Base-by-base conservation (phyloP, 2,797 vertebrate species). In the Choloepus didactylus region DNA sequence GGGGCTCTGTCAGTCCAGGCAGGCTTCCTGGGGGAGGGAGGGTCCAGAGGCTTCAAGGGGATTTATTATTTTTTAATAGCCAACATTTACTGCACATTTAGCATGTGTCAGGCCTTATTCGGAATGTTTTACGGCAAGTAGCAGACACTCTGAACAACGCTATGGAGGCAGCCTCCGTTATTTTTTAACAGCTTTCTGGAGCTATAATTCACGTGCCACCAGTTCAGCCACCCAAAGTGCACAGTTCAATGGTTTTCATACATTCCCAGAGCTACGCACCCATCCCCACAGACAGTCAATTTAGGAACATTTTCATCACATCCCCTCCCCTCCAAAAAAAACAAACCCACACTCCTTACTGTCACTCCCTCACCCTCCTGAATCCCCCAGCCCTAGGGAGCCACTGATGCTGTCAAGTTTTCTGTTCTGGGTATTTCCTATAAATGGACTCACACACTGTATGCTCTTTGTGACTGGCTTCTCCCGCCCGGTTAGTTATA, bases 291-390 rank as follows among this genome's bases (percentile, higher is more conserved):
- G 16, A 54, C 6, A 3, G 16, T 38, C 77, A 11, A 59, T 9
- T 46, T 54, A 8, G 75, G 29, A 87, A 41, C n/a, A 31, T 38
- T 60, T 41, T 62, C 79, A 69, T 91, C 60, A 9, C 49, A 44
- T 44, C 69, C 51, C 4, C 46, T 49, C 46, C 41, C 41, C 41
- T 6, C 41, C 41, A 44, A 31, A 75, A 84, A 56, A 69, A 11
- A 21, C 9, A 44, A 44, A 44, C 5, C 19, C 19, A 15, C 5
- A 1, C 21, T 6, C 56, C 70, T 67, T 64, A 5, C 62, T 1
- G 0, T 25, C 31, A 1, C 11, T 41, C 67, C 14, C 2, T 23
- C 15, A 3, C 16, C 44, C 1, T 6, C 2, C 1, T 12, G 2
- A 10, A 9, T 46, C 35, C 44, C 12, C 49, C 73, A 5, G 7